Conservation (phyloP, 23 tunicate genomes). For the Botrylloides violaceus region DNA sequence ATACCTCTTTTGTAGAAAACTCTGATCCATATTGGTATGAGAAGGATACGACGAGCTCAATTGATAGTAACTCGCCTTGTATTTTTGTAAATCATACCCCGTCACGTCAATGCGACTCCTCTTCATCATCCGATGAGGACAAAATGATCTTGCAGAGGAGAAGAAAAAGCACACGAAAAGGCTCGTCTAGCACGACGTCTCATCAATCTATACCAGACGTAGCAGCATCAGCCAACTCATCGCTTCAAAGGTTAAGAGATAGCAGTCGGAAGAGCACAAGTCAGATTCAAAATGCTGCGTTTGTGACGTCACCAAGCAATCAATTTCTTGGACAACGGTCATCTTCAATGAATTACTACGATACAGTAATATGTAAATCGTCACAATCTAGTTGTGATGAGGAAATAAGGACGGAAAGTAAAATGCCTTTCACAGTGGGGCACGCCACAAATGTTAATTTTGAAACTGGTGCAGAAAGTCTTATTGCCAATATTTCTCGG, state of each 20-base stretch:
- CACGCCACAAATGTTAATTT: no score
- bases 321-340: background rate
- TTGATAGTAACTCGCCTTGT: background rate
- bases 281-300: background rate
- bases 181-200: constrained; percentile 21
- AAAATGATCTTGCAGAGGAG: background rate
- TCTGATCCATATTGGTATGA: background rate
- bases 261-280: no score
- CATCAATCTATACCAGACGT: constrained; percentile 65
- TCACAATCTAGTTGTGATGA: constrained; percentile 16
- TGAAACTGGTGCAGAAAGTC: no score
- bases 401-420: constrained; percentile 11
- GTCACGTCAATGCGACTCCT: background rate
- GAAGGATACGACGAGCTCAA: background rate
- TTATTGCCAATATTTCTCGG: no score
- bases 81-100: background rate
- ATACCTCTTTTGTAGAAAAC: background rate
- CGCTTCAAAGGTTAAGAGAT: constrained; percentile 29
- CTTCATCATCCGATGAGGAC: constrained; percentile 10
- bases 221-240: constrained; percentile 85
- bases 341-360: no score
- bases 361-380: background rate
- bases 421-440: background rate
- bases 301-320: constrained; percentile 10
- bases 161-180: constrained; percentile 15